Evolutionary conservation across 2,113 vertebrate genomes (phyloP).

Genomic region (Phrynocephalus versicolor): DNA sequence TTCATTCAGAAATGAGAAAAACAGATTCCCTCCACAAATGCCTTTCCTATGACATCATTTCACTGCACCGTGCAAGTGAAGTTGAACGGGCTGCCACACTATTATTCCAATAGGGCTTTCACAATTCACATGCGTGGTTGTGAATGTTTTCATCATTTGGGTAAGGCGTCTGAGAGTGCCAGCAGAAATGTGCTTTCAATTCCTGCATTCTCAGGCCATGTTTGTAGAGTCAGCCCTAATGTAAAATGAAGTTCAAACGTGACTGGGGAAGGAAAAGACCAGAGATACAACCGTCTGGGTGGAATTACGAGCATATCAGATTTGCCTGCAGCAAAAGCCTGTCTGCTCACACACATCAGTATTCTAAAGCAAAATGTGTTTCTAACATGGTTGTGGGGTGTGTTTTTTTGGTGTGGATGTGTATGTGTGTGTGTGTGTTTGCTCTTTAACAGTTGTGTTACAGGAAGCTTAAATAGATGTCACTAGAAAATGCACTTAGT

Average conservation of each 20-base stretch:
- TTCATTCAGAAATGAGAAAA: constrained; percentile 78
- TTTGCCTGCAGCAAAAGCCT: background rate
- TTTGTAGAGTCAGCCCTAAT: constrained; percentile 1
- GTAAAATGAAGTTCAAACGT: background rate
- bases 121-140: background rate
- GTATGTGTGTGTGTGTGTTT: too few species aligned
- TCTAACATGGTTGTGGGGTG: background rate
- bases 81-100: constrained; percentile 35
- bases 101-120: constrained; percentile 44
- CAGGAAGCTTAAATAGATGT: background rate
- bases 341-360: background rate
- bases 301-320: background rate
- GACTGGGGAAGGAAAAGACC: background rate
- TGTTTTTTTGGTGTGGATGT: too few species aligned
- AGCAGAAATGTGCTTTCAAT: constrained; percentile 19
- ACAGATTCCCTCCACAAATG: constrained; percentile 71
- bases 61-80: constrained; percentile 20
- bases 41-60: constrained; percentile 72
- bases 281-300: background rate
- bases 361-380: background rate
- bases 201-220: background rate
- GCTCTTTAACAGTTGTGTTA: background rate
- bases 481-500: background rate
- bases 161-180: background rate
- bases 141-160: constrained; percentile 27